Percentiles rank a stretch among this genome's conserved stretches.
Evolutionary conservation across 2,797 vertebrate genomes (phyloP).

Genomic region (Cynodonichthys magdalenae): DNA sequence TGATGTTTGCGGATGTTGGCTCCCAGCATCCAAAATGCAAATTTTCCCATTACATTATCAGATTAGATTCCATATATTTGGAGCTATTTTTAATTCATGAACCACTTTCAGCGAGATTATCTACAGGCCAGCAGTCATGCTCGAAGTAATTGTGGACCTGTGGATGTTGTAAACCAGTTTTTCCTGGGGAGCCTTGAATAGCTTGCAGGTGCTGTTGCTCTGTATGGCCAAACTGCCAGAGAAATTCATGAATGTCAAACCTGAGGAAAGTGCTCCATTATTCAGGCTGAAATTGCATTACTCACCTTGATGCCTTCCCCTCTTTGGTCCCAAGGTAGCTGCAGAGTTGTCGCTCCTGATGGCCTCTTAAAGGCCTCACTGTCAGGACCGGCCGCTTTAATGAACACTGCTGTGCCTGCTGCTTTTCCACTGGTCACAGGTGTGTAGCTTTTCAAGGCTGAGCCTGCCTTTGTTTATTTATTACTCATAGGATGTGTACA

Average conservation of each 20-base stretch:
- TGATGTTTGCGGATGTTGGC: constrained; percentile 2
- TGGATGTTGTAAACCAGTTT: constrained; percentile 65
- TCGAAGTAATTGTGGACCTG: constrained; percentile 58
- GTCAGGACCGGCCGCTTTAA: constrained; percentile 73
- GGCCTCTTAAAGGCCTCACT: constrained; percentile 78
- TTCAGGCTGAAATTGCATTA: constrained; percentile 82
- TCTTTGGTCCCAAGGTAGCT: constrained; percentile 72
- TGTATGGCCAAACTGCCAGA: constrained; percentile 67
- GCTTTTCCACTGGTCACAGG: constrained; percentile 71
- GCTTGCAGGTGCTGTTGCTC: constrained; percentile 69
- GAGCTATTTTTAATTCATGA: constrained; percentile 69
- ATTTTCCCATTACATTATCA: constrained; percentile 35
- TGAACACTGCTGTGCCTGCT: constrained; percentile 75
- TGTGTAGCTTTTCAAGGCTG: constrained; percentile 64
- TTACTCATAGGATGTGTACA: constrained; percentile 55
- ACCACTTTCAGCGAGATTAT: constrained; percentile 69
- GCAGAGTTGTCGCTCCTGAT: constrained; percentile 76
- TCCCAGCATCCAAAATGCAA: constrained; percentile 25
- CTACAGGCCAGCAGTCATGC: constrained; percentile 58
- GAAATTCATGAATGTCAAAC: constrained; percentile 77
- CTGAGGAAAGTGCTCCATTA: constrained; percentile 77
- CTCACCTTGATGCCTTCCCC: constrained; percentile 78
- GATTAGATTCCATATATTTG: constrained; percentile 50
- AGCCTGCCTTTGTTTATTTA: constrained; percentile 76
- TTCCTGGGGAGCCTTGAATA: constrained; percentile 64